Percentiles rank a stretch among this genome's conserved stretches.
Conservation (phyloP, 2,797 vertebrate genomes). For the Lepus townsendii region DNA sequence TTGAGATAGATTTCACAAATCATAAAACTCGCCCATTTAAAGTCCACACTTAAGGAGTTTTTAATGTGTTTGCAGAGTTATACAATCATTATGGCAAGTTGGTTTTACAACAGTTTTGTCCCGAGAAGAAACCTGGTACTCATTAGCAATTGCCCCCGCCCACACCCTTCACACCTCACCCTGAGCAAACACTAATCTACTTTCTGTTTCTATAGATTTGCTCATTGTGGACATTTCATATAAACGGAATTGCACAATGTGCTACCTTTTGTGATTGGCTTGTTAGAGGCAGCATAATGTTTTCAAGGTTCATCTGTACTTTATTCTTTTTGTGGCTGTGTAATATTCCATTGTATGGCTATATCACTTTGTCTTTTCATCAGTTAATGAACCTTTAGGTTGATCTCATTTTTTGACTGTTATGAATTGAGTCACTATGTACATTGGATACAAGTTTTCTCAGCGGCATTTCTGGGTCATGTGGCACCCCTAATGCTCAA, state of each 20-base stretch:
- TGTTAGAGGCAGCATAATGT: background rate
- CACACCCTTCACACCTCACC: no score
- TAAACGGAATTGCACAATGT: background rate
- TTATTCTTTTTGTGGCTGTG: background rate
- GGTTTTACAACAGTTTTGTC: background rate
- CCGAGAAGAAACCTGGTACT: background rate
- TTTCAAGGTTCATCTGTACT: background rate
- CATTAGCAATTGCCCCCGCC: background rate
- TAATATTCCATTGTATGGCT: background rate
- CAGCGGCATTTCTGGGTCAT: accelerated
- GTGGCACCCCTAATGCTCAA: background rate
- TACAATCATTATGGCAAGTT: background rate
- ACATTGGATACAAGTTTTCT: accelerated
- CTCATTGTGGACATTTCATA: background rate
- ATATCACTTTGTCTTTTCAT: background rate
- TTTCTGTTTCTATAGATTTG: background rate
- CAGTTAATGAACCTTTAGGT: background rate
- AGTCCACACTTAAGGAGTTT: background rate
- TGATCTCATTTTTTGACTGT: background rate
- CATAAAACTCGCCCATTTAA: constrained; percentile 1
- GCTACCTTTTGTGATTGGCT: background rate
- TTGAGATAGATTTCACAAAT: background rate
- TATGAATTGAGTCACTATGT: background rate
- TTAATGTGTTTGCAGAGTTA: background rate
- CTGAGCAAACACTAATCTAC: background rate